Evolutionary conservation across 1,140 invertebrate genomes (phyloP).

Genomic region (Drosophila elegans): DNA sequence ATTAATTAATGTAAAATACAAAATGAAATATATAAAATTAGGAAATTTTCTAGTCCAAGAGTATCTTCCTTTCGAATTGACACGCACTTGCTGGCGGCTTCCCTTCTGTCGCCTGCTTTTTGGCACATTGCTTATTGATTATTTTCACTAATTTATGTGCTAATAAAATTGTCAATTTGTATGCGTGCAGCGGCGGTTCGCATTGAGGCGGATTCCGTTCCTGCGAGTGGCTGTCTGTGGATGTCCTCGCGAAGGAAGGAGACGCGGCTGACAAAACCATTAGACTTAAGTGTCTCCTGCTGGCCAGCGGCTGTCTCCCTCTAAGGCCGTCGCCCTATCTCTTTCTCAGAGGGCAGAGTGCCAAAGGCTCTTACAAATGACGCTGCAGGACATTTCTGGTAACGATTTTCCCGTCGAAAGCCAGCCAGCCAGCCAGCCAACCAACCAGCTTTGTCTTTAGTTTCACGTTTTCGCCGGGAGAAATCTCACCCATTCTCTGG

Average conservation of each 20-base stretch:
- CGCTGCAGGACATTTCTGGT: conserved; percentile 76
- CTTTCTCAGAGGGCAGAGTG: conserved; percentile 57
- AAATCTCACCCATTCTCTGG: conserved; percentile 25
- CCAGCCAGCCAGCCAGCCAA: conserved; percentile 9
- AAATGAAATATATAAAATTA: too few species aligned
- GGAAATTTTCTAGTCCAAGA: not conserved
- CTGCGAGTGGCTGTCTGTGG: conserved; percentile 19
- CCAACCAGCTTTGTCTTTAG: conserved; percentile 34
- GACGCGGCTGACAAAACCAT: conserved; percentile 66
- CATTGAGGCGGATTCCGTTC: conserved; percentile 35
- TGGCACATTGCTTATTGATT: conserved; percentile 79
- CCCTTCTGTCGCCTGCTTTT: conserved; percentile 56
- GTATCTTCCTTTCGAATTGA: conserved; percentile 8
- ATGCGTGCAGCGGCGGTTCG: conserved; percentile 60
- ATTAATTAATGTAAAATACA: too few species aligned
- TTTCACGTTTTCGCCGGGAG: conserved; percentile 26
- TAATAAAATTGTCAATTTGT: conserved; percentile 81
- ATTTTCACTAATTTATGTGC: conserved; percentile 81
- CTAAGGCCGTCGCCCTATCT: not conserved
- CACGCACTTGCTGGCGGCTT: not conserved
- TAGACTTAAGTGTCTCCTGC: conserved; percentile 73
- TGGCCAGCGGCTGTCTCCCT: conserved; percentile 19
- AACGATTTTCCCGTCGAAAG: conserved; percentile 63
- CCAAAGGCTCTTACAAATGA: conserved; percentile 74
- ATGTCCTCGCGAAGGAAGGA: conserved; percentile 8